These are phyloP conservation scores for Andrena flavipes DNA, from an alignment of 2,888 invertebrate genomes.

Conservation along the genomic window DNA sequence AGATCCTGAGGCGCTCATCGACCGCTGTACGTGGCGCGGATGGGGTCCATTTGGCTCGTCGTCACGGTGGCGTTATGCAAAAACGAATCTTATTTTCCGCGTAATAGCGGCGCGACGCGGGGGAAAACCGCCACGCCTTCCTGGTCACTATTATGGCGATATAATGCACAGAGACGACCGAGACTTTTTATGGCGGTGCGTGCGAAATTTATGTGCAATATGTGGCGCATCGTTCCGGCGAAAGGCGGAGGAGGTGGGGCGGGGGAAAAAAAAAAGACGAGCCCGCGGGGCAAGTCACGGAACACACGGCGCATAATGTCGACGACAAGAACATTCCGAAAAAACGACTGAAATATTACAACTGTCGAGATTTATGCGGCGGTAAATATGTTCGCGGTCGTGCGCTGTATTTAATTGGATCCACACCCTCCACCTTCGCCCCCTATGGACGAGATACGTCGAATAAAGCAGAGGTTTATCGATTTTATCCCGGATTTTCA, in stretches of 20 bases:
- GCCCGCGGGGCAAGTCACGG: constrained; percentile 51
- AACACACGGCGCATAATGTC: constrained; percentile 56
- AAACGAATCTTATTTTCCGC: constrained; percentile 69
- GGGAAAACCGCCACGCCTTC: constrained; percentile 64
- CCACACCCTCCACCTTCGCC: neutral
- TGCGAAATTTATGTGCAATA: constrained; percentile 75
- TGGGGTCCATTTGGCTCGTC: constrained; percentile 53
- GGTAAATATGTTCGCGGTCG: constrained; percentile 62
- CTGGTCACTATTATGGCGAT: constrained; percentile 69
- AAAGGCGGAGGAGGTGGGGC: constrained; percentile 4
- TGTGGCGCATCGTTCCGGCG: constrained; percentile 68
- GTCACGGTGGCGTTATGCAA: constrained; percentile 58
- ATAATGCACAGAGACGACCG: constrained; percentile 68
- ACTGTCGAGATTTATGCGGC: constrained; percentile 68
- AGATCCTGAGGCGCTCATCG: constrained; percentile 46
- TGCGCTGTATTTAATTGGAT: constrained; percentile 63
- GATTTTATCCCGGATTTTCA: constrained; percentile 36
- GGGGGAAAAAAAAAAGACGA: constrained; percentile 9
- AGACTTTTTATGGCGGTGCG: constrained; percentile 71
- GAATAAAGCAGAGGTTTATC: constrained; percentile 36
- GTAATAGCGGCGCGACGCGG: constrained; percentile 56
- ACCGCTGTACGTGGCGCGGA: constrained; percentile 28
- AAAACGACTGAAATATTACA: constrained; percentile 66
- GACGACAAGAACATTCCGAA: constrained; percentile 57
- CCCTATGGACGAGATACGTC: neutral